Base-by-base conservation (phyloP, 2,797 vertebrate species). In the Apodemus agrarius region DNA sequence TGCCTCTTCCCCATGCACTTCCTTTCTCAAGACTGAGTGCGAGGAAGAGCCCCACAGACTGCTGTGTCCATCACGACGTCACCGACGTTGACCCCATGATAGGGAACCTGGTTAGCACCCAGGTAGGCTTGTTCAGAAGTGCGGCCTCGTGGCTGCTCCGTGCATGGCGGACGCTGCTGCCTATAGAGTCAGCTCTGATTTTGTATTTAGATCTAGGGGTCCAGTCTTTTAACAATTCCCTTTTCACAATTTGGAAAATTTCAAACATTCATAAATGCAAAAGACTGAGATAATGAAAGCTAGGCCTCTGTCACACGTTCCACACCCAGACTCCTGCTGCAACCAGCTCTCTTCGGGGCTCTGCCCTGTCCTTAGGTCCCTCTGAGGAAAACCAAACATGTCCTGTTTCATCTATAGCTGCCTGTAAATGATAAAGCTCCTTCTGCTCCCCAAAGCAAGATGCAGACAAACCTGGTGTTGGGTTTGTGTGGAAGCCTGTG, bases 401-500 rank as follows among this genome's bases (percentile, higher is more conserved):
- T 16, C 14, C 12, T 11, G 19, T 14, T 46, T 79, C 43, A 17
- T 52, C 78, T n/a, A 8, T 59, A 24, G 52, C 22, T n/a, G 74
- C 90, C 90, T 91, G 37, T 75, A 2, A 93, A 89, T 49, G 21
- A 9, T 40, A 67, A 83, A 26, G 29, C n/a, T 17, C 63, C 87
- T 76, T 46, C 40, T 46, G 34, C 19, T 76, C 29, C 26, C 61
- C 17, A 69, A 37, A 24, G 61, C 72, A 67, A 94, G 52, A 17
- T 24, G 29, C 22, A 22, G 57, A 65, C 37, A 65, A 80, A 24
- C 49, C 24, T 16, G 24, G 26, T 22, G 84, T 63, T 69, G 82
- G 82, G 40, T 46, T 65, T 43, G 12, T 22, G 31, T 79, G 21
- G 59, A 63, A 2, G 9, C 19, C 78, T 13, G 14, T 13, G 37